A percentile compares a stretch with the other conserved stretches of the same genome.
Conservation (phyloP, 2,888 invertebrate genomes). For the Cryptophagus acutangulus region DNA sequence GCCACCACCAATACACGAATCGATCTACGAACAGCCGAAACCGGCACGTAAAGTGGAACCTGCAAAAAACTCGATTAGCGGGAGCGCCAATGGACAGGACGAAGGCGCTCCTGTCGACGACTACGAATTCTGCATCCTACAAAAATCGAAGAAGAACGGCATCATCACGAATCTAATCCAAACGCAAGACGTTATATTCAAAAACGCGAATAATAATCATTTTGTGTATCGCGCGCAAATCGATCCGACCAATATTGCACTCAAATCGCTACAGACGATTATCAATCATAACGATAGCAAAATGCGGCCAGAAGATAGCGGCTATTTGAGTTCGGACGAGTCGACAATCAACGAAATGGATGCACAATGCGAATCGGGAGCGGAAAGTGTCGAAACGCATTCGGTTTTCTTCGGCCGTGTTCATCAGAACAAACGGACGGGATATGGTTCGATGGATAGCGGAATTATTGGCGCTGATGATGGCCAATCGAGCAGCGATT, state of each 20-base stretch:
- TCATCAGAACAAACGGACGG: slow-evolving; percentile 42
- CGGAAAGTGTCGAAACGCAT: slow-evolving; percentile 81
- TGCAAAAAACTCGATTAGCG: slow-evolving; percentile 65
- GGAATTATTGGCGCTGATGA: slow-evolving; percentile 40
- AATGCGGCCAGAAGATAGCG: slow-evolving; percentile 62
- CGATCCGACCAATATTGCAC: slow-evolving; percentile 7
- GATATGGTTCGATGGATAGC: slow-evolving; percentile 43
- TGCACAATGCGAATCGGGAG: slow-evolving; percentile 81
- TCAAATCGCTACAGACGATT: slow-evolving; percentile 19
- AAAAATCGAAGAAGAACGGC: slow-evolving; percentile 28
- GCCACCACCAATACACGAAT: slow-evolving; percentile 53
- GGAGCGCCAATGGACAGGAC: slow-evolving; percentile 51
- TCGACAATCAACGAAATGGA: slow-evolving; percentile 78
- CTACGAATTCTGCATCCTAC: slow-evolving; percentile 27
- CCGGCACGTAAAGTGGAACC: slow-evolving; percentile 54
- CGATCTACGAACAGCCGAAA: slow-evolving; percentile 58
- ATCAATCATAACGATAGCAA: slow-evolving; percentile 31
- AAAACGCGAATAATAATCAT: slow-evolving; percentile 38
- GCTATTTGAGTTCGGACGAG: slow-evolving; percentile 79
- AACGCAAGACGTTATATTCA: slow-evolving; percentile 30
- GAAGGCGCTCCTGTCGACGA: slow-evolving; percentile 29
- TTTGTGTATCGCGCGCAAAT: slow-evolving; percentile 34
- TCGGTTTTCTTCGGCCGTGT: slow-evolving; percentile 79
- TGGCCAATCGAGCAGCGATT: slow-evolving; percentile 45
- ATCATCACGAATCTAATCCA: slow-evolving; percentile 27